Evolutionary conservation across 2,113 vertebrate genomes (phyloP).

Genomic region (Sinocyclocheilus rhinocerous): DNA sequence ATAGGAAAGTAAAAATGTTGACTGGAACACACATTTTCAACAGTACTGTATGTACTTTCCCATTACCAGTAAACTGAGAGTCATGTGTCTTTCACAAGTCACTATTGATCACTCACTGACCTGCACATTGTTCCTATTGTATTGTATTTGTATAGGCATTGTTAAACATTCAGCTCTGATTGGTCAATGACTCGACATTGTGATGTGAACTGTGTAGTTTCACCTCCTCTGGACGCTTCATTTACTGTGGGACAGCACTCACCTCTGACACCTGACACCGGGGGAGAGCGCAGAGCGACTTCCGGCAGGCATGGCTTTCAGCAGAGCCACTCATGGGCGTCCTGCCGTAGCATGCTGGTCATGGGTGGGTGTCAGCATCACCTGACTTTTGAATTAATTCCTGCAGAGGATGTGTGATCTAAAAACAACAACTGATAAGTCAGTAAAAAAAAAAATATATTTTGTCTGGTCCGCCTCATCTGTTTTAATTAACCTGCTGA

Average conservation of each 20-base stretch:
- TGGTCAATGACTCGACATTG: conserved; percentile 11
- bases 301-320: conserved; percentile 33
- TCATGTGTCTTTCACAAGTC: background rate
- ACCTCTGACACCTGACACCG: conserved; percentile 36
- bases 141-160: conserved; percentile 6
- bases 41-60: background rate
- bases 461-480: background rate
- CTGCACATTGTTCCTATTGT: background rate
- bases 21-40: background rate
- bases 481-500: conserved; percentile 34
- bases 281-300: background rate
- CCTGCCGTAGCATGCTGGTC: conserved; percentile 27
- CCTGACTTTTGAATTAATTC: background rate
- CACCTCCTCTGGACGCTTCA: conserved; percentile 62
- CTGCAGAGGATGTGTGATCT: conserved; percentile 31
- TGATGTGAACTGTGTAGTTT: conserved; percentile 28
- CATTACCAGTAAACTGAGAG: background rate
- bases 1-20: background rate
- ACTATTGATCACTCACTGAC: background rate
- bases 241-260: conserved; percentile 49
- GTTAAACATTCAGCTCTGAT: conserved; percentile 9
- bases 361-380: conserved; percentile 27
- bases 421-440: conserved; percentile 20
- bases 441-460: background rate
- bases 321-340: conserved; percentile 18